Base-by-base conservation (phyloP, 2,113 vertebrate genomes). In the Aldabrachelys gigantea region DNA sequence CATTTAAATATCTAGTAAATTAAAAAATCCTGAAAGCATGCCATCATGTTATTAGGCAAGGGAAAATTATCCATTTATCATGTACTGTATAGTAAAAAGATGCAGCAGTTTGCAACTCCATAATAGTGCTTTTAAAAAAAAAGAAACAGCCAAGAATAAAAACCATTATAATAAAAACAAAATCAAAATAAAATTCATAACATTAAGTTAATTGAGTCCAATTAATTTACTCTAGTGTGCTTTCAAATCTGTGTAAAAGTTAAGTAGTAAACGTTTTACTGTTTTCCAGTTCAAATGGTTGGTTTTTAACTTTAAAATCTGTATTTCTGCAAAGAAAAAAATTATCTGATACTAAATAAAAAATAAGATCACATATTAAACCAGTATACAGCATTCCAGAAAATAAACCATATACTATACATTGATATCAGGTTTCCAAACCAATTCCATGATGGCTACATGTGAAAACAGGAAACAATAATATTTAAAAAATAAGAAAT, bases 1-100 rank as follows among this genome's bases (percentile, higher is more conserved):
- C 35, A 72, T 44, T 44, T 86, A 94, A 90, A 94, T 22, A 56
- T 76, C 94, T 81, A 72, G 88, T 85, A 85, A 72, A 91, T 95
- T 41, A 85, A 95, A 95, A 76, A 49, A 38, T 72, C 85, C 93
- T 90, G 50, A 57, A 92, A 95, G 75, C 24, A 52, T 6, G 91
- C 44, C 35, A 47, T 91, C 88, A 65, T 47, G 56, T 75, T 72
- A 56, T 92, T 92, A 92, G 11, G 41, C 13, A 78, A 78, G 75
- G 6, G 44, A 12, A 78, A 78, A 79, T 87, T 78, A 95, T 5
- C 38, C 44, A 82, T 82, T 49, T 72, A 38, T 57, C 56, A 75
- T 22, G 84, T 7, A n/a, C 87, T 89, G 72, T 25, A 86, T 89
- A 93, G 72, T 88, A 78, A 83, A 83, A 87, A 89, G 72, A 80